Percentiles rank a stretch among this genome's conserved stretches.
Conservation (phyloP, 2,888 invertebrate species). For the Chymomyza amoena region DNA sequence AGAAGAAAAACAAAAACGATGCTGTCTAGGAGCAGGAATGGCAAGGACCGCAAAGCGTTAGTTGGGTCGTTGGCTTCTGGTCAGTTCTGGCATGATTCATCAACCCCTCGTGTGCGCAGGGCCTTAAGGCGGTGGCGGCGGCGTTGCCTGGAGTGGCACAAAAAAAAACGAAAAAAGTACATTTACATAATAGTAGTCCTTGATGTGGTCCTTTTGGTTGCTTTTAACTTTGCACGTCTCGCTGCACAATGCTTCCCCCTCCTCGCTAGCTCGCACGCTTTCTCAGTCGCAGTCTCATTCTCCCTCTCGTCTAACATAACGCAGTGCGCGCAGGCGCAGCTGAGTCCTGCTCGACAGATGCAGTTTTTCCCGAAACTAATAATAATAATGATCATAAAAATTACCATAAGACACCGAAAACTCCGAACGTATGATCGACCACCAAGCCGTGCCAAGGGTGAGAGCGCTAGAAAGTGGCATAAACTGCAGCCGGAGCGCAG, state of each 20-base stretch:
- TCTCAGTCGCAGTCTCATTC: background rate
- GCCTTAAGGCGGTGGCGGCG: background rate
- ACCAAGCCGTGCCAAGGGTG: background rate
- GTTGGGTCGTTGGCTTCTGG: background rate
- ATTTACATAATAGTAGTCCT: constrained; percentile 32
- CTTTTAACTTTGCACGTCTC: constrained; percentile 67
- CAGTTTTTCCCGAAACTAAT: constrained; percentile 55
- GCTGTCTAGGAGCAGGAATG: background rate
- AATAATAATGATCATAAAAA: constrained; percentile 57
- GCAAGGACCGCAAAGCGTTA: background rate
- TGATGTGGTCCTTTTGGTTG: constrained; percentile 39
- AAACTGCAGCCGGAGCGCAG: background rate
- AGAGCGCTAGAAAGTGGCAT: background rate
- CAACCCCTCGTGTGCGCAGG: constrained; percentile 28
- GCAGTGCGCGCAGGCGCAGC: background rate
- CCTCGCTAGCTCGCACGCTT: no score
- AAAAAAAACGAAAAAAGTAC: background rate
- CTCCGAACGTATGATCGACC: background rate
- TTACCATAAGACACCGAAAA: constrained; percentile 64
- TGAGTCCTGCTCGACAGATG: constrained; percentile 50
- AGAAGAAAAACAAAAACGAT: background rate
- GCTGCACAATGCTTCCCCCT: constrained; percentile 43
- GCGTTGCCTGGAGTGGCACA: background rate
- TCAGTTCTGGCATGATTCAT: constrained; percentile 26
- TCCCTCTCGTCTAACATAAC: background rate